A percentile compares a stretch with the other conserved stretches of the same genome.
These are phyloP conservation scores for Eriocheir sinensis DNA, from an alignment of 1,140 invertebrate species.

Conservation along the genomic window DNA sequence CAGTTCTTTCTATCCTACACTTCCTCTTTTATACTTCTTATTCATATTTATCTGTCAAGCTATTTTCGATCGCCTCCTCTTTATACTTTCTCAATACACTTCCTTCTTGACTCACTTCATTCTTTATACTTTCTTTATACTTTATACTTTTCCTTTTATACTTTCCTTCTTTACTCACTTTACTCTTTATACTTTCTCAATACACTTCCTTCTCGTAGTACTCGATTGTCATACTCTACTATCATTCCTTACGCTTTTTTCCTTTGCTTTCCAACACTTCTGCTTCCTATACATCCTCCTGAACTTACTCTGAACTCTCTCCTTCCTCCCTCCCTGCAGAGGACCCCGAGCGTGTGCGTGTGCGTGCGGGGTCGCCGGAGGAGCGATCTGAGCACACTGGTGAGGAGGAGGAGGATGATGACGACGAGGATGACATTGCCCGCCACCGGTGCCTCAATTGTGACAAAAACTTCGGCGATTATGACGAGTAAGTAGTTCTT, in stretches of 20 bases:
- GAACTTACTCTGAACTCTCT: background rate
- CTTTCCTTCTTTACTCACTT: background rate
- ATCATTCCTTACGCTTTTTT: no score
- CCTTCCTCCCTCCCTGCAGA: slow-evolving; percentile 43
- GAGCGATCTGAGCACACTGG: slow-evolving; percentile 69
- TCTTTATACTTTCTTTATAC: no score
- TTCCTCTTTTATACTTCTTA: background rate
- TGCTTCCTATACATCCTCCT: background rate
- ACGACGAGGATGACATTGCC: slow-evolving; percentile 84
- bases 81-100: no score
- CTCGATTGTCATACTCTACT: no score
- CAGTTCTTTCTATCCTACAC: background rate
- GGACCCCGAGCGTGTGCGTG: slow-evolving; percentile 54
- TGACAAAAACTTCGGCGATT: slow-evolving; percentile 87
- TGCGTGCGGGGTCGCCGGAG: slow-evolving; percentile 62
- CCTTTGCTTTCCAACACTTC: no score
- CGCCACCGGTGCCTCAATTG: slow-evolving; percentile 86
- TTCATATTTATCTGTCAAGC: background rate
- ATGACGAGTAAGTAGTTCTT: slow-evolving; percentile 86
- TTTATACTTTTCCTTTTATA: no score
- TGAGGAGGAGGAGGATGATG: slow-evolving; percentile 83
- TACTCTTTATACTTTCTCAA: no score
- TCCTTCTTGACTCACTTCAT: no score
- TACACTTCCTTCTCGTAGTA: no score
- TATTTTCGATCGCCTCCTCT: no score